phyloP scores from a whole-genome alignment of 2,888 invertebrate genomes.

The Xestia xanthographa region DNA sequence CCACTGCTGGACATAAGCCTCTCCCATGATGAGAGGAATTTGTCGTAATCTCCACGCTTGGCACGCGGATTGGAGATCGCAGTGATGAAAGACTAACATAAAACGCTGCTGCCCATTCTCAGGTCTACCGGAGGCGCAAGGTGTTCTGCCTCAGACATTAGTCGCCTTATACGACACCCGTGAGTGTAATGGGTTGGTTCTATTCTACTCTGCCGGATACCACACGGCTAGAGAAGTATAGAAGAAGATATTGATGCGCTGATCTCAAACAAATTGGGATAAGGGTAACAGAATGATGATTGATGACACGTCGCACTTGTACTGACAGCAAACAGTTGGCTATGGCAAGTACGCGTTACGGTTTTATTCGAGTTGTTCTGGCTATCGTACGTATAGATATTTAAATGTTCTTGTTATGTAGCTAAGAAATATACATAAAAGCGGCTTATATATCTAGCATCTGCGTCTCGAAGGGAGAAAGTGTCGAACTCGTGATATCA shows the following conservation, averaged over 20 bases:
- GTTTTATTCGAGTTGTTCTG: background rate
- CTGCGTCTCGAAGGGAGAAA: constrained; percentile 42
- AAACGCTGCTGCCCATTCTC: too few relatives aligned
- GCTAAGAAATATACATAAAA: background rate
- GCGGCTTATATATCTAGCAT: background rate
- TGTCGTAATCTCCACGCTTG: too few relatives aligned
- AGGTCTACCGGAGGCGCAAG: too few relatives aligned
- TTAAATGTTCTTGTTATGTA: background rate
- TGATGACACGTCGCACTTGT: background rate
- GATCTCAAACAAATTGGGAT: background rate
- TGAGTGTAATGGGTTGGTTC: too few relatives aligned
- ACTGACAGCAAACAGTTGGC: background rate
- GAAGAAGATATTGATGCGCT: background rate
- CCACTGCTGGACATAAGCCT: too few relatives aligned
- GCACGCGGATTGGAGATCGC: too few relatives aligned
- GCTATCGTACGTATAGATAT: background rate
- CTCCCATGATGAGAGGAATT: too few relatives aligned
- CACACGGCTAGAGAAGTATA: background rate
- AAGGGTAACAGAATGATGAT: background rate
- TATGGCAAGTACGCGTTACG: background rate
- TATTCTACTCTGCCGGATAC: too few relatives aligned
- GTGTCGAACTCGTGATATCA: constrained; percentile 45
- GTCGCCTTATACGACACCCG: too few relatives aligned
- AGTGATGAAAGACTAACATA: too few relatives aligned
- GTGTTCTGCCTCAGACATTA: too few relatives aligned